Evolutionary conservation across 2,113 vertebrate genomes (phyloP), one percentile per base, ranked within the genome.

Genomic region (Lipophrys pholis): DNA sequence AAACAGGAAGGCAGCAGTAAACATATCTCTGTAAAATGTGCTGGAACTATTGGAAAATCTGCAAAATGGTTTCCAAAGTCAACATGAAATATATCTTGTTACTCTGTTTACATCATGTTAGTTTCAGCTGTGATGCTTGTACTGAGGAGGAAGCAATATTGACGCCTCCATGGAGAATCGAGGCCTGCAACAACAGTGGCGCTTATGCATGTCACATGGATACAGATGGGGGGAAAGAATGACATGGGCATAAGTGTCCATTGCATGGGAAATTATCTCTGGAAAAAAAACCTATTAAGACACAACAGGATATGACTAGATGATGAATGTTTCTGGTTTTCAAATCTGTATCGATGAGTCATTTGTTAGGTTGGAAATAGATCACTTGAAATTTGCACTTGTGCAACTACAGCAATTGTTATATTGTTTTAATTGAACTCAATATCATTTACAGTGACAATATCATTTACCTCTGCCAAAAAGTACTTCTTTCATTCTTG

Each of bases 91-190:
- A 14, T 51, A 38, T 17, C 42, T 59, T 54, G 51, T 10, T 17
- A 9, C 36, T 35, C 14, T 39, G 30, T 59, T 61, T 15, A 48
- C 36, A 48, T 43, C 61, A 36, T 41, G 17, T 52, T 12, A 48
- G 40, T 6, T 68, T 52, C 61, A 62, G 52, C 11, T 57, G 55
- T 16, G 60, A 55, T 41, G 16, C 51, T 58, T 51, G 49, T 67
- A 52, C 15, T 9, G 2, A 76, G 57, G 53, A 57, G 76, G 51
- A 76, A 1, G 35, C 38, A 15, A 50, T 59, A 71, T 67, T 56
- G 67, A 82, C 74, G 46, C 30, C 54, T 69, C 14, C 5, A 9
- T 11, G 46, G 68, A 78, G 62, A 71, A 46, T 76, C 55, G 60
- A 65, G 46, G 58, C 78, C 49, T 66, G 53, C 39, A 54, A 54